Evolutionary conservation across 2,888 invertebrate species (phyloP).

Genomic region (Chaetoderma sp.): DNA sequence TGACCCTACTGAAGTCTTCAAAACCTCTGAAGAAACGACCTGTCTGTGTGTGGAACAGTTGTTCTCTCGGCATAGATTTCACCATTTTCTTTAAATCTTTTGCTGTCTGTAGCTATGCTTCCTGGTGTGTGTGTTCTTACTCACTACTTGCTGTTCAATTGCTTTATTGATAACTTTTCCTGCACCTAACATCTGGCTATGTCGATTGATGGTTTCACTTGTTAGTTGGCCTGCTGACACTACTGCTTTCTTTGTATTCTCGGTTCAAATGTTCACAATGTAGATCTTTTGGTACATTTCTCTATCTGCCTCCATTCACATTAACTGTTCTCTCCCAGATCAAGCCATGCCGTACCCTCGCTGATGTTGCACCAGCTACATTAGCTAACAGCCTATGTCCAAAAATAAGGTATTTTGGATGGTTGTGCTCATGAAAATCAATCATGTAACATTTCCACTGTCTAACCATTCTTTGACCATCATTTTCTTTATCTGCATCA

Average conservation of each 20-base stretch:
- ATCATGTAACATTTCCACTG: slow-evolving; percentile 16
- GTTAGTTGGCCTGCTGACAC: background rate
- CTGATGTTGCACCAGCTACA: slow-evolving; percentile 17
- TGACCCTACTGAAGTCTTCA: too few species aligned
- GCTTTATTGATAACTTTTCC: slow-evolving; percentile 3
- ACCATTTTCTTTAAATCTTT: too few species aligned
- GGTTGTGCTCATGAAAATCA: slow-evolving; percentile 13
- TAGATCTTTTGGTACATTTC: slow-evolving; percentile 18
- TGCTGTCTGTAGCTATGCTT: too few species aligned
- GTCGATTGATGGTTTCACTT: slow-evolving; percentile 1
- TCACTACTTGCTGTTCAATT: slow-evolving; percentile 4
- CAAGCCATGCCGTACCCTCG: slow-evolving; percentile 1
- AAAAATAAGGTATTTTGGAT: slow-evolving; percentile 13
- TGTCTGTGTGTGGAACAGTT: too few species aligned
- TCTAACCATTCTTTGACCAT: slow-evolving; percentile 17
- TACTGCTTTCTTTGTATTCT: slow-evolving; percentile 18
- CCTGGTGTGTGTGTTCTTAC: background rate
- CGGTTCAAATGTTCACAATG: slow-evolving; percentile 20
- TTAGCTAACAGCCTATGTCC: slow-evolving; percentile 12
- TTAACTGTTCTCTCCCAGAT: slow-evolving; percentile 19
- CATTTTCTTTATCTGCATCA: slow-evolving; percentile 26
- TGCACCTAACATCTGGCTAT: slow-evolving; percentile 11
- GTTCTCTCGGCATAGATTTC: too few species aligned
- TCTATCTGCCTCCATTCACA: slow-evolving; percentile 7
- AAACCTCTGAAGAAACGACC: too few species aligned